Conservation (phyloP, 1,140 invertebrate genomes). For the Atta cephalotes region DNA sequence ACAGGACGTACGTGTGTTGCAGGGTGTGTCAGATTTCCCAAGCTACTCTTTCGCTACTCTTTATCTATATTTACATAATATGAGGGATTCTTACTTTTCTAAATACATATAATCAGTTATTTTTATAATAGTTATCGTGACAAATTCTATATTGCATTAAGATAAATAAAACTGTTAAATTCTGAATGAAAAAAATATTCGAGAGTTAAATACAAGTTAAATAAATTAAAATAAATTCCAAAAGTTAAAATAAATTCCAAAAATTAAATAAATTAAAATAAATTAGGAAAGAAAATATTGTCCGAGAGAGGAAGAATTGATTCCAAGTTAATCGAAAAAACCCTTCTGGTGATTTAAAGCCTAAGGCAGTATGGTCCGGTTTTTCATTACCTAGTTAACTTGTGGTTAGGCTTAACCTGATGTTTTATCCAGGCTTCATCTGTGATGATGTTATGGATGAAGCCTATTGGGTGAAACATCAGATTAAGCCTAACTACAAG, state of each 20-base stretch:
- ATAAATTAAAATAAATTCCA: not conserved
- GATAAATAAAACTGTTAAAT: not conserved
- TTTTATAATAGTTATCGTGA: not conserved
- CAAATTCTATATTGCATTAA: not conserved
- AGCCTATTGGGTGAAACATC: no score
- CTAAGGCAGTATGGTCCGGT: no score
- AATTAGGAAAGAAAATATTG: not conserved
- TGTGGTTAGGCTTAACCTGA: no score
- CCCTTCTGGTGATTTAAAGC: no score
- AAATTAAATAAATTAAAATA: not conserved
- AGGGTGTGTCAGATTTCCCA: constrained; percentile 30
- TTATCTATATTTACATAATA: not conserved
- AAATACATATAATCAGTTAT: not conserved
- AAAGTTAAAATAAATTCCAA: not conserved
- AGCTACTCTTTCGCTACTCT: not conserved
- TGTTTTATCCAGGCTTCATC: no score
- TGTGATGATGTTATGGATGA: no score
- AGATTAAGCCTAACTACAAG: no score
- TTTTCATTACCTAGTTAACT: no score
- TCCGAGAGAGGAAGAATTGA: not conserved
- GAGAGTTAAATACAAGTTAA: not conserved
- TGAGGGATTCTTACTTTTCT: not conserved
- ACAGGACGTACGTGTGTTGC: constrained; percentile 17
- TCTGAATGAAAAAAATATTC: not conserved
- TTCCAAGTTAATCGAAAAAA: not conserved